These are phyloP conservation scores for Ellobium chinense DNA, from an alignment of 2,888 invertebrate species.

Conservation along the genomic window DNA sequence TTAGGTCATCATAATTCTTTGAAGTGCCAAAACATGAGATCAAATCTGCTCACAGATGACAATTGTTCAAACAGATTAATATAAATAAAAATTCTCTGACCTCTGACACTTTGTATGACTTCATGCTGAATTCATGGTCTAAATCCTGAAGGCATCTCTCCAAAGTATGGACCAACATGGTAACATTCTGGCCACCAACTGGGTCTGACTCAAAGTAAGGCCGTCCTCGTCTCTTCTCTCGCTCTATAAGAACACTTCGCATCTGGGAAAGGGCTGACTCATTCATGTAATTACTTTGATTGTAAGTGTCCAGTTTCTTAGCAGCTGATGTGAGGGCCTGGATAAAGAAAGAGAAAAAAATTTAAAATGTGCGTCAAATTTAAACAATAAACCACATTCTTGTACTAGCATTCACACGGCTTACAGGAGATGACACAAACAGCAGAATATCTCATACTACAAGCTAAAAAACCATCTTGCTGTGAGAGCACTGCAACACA, in stretches of 20 bases:
- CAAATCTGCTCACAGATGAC: no score
- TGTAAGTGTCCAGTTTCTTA: slow-evolving; percentile 59
- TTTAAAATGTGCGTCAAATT: neutral
- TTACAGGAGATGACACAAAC: neutral
- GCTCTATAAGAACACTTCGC: slow-evolving; percentile 62
- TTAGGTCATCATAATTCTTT: neutral
- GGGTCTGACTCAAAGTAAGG: slow-evolving; percentile 71
- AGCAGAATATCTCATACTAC: neutral
- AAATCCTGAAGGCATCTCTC: slow-evolving; percentile 71
- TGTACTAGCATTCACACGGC: neutral
- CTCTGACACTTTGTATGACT: slow-evolving; percentile 61
- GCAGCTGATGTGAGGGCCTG: slow-evolving; percentile 64
- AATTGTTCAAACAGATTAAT: neutral
- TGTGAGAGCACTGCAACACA: no score
- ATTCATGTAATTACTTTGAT: slow-evolving; percentile 60
- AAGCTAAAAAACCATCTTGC: neutral
- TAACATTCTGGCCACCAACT: slow-evolving; percentile 61
- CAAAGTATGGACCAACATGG: slow-evolving; percentile 70
- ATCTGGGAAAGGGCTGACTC: slow-evolving; percentile 70
- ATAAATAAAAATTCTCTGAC: slow-evolving; percentile 52
- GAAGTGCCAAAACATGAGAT: no score
- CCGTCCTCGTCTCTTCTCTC: slow-evolving; percentile 65
- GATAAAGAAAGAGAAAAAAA: neutral
- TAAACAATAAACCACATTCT: neutral
- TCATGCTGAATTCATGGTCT: slow-evolving; percentile 61